Evolutionary conservation across 35 echinoderm and acorn worm genomes (phyloP).

Genomic region (Nesometra sesokonis): DNA sequence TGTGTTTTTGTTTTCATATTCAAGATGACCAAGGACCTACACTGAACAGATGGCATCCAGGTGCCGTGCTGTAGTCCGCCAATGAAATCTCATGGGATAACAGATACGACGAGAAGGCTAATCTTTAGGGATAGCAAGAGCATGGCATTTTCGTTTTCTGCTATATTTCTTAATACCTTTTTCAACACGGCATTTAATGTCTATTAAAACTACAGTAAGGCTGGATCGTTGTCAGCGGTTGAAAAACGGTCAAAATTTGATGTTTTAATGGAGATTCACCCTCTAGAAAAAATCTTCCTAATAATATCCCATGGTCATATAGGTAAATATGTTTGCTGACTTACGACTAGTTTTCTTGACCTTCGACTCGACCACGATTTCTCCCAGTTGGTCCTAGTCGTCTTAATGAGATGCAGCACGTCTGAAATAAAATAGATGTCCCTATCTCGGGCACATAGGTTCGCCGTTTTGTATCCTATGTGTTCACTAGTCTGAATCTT

Average conservation of each 20-base stretch:
- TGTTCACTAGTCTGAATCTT: neutral
- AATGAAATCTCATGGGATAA: too few relatives aligned
- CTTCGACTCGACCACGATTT: conserved; percentile 5
- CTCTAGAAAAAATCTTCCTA: too few relatives aligned
- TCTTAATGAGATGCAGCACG: conserved; percentile 19
- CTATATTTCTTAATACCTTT: too few relatives aligned
- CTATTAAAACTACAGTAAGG: neutral
- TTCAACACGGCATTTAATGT: too few relatives aligned
- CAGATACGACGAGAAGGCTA: too few relatives aligned
- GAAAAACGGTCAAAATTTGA: neutral
- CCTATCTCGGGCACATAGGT: neutral
- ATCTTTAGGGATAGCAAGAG: too few relatives aligned
- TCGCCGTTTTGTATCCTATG: neutral
- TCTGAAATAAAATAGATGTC: conserved; percentile 18
- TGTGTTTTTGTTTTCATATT: neutral
- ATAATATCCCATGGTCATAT: neutral
- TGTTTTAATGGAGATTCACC: neutral
- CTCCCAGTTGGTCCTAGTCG: conserved; percentile 4
- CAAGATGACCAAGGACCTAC: too few relatives aligned
- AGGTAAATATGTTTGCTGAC: neutral
- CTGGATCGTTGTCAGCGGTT: neutral
- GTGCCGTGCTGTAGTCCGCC: too few relatives aligned
- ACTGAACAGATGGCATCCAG: too few relatives aligned
- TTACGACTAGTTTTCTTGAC: conserved; percentile 18
- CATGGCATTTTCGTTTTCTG: too few relatives aligned